Conservation (phyloP, 2,113 vertebrate genomes). For the Bos indicus region DNA sequence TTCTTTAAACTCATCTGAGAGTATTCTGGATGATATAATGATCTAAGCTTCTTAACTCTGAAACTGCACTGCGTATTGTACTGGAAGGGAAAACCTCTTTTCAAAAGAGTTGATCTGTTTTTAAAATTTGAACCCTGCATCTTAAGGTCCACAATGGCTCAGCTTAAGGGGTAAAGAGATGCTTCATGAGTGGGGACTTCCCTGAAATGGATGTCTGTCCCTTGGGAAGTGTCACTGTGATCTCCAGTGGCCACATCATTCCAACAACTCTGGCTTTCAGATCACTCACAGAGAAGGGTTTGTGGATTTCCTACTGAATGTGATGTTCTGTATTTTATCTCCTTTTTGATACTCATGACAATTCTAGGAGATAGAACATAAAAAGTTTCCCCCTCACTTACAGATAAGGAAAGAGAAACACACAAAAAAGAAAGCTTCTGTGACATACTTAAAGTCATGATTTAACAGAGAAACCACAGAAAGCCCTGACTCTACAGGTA, state of each 20-base stretch:
- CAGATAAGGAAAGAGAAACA: not conserved
- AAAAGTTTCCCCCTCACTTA: not conserved
- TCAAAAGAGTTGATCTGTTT: not conserved
- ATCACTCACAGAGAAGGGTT: not conserved
- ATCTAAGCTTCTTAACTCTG: not conserved
- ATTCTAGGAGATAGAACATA: not conserved
- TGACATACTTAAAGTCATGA: not conserved
- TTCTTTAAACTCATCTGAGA: not conserved
- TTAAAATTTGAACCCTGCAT: not conserved
- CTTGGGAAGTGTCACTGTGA: not conserved
- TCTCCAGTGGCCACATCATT: not conserved
- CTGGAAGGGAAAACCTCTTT: not conserved
- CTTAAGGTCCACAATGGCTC: not conserved
- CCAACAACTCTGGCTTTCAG: not conserved
- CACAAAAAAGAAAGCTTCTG: not conserved
- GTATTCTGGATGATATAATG: not conserved
- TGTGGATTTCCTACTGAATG: not conserved
- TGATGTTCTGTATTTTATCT: not conserved
- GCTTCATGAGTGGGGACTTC: not conserved
- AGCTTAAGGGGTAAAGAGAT: not conserved
- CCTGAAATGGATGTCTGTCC: not conserved
- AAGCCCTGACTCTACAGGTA: not conserved
- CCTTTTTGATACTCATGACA: not conserved
- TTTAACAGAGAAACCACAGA: not conserved
- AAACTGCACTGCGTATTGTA: accelerated